phyloP scores from a whole-genome alignment of 2,888 invertebrate species.

The Orchestes rusci region DNA sequence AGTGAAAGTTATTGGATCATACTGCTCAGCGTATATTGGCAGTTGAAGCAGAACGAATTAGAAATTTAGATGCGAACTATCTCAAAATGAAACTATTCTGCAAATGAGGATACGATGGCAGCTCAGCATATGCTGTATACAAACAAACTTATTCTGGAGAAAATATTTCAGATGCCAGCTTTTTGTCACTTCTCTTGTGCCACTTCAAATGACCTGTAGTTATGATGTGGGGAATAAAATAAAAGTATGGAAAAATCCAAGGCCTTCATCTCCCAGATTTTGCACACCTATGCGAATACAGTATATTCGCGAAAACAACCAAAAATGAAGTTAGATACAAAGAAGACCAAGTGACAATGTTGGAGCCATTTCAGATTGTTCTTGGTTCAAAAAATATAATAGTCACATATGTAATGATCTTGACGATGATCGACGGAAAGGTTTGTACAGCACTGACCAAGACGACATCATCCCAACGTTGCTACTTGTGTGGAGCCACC shows the following conservation, averaged over 20 bases:
- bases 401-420: constrained; percentile 3
- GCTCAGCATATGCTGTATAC: background rate
- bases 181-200: background rate
- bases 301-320: constrained; percentile 2
- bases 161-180: background rate
- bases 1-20: constrained; percentile 9
- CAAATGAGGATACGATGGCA: background rate
- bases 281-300: constrained; percentile 3
- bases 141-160: constrained; percentile 3
- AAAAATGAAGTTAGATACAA: constrained; percentile 7
- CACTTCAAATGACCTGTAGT: background rate
- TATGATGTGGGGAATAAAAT: background rate
- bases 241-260: background rate
- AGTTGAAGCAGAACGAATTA: constrained; percentile 4
- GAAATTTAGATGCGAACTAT: background rate
- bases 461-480: constrained; percentile 6
- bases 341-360: constrained; percentile 3
- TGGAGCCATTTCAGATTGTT: constrained; percentile 1
- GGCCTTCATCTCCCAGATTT: background rate
- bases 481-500: constrained; percentile 9
- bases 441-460: constrained; percentile 1
- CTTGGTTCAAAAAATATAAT: background rate
- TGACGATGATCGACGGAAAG: constrained; percentile 6
- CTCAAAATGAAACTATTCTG: background rate
- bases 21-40: constrained; percentile 6